Percentiles rank a stretch among this genome's conserved stretches.
These are phyloP conservation scores for Emmelina monodactyla DNA, from an alignment of 2,888 invertebrate species.

Conservation along the genomic window DNA sequence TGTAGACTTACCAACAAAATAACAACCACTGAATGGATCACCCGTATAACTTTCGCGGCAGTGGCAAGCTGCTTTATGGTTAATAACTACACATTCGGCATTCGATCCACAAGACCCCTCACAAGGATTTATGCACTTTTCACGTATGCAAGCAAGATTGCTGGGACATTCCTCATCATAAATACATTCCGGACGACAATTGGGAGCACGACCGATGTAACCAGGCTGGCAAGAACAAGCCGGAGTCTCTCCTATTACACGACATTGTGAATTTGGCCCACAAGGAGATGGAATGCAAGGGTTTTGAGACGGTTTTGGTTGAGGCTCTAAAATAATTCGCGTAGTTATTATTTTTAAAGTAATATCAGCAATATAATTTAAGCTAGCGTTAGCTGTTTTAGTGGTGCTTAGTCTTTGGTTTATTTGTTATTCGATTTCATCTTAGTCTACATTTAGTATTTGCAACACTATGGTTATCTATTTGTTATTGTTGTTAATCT, in stretches of 20 bases:
- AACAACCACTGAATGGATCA: slow-evolving; percentile 84
- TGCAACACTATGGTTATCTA: too few species aligned
- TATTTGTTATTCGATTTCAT: not conserved
- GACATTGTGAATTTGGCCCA: slow-evolving; percentile 85
- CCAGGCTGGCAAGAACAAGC: slow-evolving; percentile 82
- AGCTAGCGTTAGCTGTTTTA: too few species aligned
- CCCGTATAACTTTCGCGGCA: slow-evolving; percentile 83
- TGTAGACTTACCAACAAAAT: slow-evolving; percentile 43
- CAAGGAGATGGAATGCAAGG: slow-evolving; percentile 86
- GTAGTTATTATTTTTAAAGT: not conserved
- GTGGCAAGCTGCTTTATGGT: slow-evolving; percentile 84
- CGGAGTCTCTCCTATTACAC: slow-evolving; percentile 75
- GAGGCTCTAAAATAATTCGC: slow-evolving; percentile 50
- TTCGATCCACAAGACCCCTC: slow-evolving; percentile 83
- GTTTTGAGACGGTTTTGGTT: slow-evolving; percentile 67
- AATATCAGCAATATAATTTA: too few species aligned
- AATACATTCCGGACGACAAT: slow-evolving; percentile 86
- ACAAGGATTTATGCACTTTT: slow-evolving; percentile 84
- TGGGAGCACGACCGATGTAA: slow-evolving; percentile 83
- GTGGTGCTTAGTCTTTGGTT: too few species aligned
- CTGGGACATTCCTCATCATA: slow-evolving; percentile 86
- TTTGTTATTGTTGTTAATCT: slow-evolving; percentile 9
- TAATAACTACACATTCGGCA: slow-evolving; percentile 80
- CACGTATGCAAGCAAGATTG: slow-evolving; percentile 82
- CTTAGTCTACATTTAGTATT: too few species aligned